These are phyloP conservation scores for Peromyscus eremicus DNA, from an alignment of 2,797 vertebrate genomes.

Conservation along the genomic window DNA sequence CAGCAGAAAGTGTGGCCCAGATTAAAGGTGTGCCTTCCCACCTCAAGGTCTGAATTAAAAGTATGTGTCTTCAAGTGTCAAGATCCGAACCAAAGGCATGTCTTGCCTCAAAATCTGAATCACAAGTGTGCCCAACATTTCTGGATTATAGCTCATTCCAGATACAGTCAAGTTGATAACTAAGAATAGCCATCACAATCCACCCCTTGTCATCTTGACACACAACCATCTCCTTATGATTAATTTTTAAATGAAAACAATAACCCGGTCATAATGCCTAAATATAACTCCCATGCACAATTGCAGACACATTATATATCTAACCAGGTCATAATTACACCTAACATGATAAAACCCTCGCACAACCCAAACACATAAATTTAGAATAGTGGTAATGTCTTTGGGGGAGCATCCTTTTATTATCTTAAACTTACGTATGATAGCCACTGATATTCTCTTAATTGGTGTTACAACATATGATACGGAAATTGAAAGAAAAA, in stretches of 20 bases:
- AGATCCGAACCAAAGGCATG: too few species aligned
- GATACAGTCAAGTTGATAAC: not conserved
- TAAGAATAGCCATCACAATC: not conserved
- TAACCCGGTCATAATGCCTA: too few species aligned
- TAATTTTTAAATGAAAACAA: too few species aligned
- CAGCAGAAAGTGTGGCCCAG: not conserved
- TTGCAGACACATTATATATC: not conserved
- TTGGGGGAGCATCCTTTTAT: not conserved
- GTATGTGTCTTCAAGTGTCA: too few species aligned
- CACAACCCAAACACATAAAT: not conserved
- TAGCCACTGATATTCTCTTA: not conserved
- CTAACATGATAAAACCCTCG: not conserved
- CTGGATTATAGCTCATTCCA: not conserved
- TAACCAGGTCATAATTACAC: not conserved
- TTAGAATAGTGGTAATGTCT: not conserved
- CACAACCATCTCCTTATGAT: not conserved
- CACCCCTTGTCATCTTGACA: not conserved
- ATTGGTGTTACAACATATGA: not conserved
- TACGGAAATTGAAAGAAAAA: not conserved
- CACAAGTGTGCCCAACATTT: too few species aligned
- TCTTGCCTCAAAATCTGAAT: too few species aligned
- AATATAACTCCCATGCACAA: too few species aligned
- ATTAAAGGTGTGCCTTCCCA: not conserved
- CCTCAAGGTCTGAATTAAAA: not conserved
- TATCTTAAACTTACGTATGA: not conserved